Conservation (phyloP, 2,113 vertebrate genomes). For the Brachyistius frenatus region DNA sequence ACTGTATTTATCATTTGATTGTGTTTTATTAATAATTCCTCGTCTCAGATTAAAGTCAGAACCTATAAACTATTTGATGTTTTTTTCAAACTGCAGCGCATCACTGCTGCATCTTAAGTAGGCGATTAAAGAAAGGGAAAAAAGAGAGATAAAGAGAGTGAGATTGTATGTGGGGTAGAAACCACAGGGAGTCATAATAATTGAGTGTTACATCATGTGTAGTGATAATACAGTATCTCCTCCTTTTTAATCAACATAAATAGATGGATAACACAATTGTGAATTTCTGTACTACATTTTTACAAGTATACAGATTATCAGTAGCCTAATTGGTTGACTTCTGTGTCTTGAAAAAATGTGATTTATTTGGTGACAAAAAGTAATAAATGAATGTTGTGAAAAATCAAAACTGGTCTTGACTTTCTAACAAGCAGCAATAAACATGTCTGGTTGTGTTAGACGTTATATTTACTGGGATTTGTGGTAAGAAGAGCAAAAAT, state of each 20-base stretch:
- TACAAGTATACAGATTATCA: background rate
- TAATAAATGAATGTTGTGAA: background rate
- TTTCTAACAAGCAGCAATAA: background rate
- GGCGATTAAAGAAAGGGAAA: background rate
- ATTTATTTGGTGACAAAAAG: background rate
- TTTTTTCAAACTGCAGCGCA: background rate
- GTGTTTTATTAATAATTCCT: background rate
- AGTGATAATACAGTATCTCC: background rate
- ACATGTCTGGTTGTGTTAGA: background rate
- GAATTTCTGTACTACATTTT: background rate
- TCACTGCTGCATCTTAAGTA: slow-evolving; percentile 20
- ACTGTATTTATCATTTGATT: background rate
- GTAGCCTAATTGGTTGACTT: background rate
- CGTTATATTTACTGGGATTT: background rate
- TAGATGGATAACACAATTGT: background rate
- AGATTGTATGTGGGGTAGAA: background rate
- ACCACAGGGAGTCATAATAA: slow-evolving; percentile 40
- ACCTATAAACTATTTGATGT: fast-evolving
- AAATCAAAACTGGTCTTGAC: slow-evolving; percentile 6
- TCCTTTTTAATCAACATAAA: background rate
- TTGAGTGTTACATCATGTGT: slow-evolving; percentile 19
- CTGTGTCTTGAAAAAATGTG: background rate
- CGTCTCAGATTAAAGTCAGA: background rate
- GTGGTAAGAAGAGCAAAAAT: background rate
- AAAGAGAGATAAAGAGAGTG: background rate